Evolutionary conservation across 2,113 vertebrate genomes (phyloP), one percentile per base, ranked within the genome.

Genomic region (Pseudorectes ferrugineus): DNA sequence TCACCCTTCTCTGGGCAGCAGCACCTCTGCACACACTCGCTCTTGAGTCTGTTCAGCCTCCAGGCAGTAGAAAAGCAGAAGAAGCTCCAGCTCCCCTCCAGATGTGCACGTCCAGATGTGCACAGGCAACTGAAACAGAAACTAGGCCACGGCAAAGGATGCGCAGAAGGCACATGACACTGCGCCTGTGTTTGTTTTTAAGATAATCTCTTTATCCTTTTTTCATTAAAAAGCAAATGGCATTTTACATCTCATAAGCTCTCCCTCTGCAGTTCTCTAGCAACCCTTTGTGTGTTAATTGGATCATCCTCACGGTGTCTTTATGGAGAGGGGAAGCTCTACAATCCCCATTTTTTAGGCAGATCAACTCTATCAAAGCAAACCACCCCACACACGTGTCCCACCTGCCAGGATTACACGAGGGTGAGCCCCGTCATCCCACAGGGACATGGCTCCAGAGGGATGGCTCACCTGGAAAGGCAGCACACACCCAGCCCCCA

Each of bases 391-490:
- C 15, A 11, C 23, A 5, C 0, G 1, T 1, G 19, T 46, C 6
- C 66, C 58, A 31, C 13, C 6, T 0, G 3, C 19, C 10, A 7
- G 40, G 12, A 58, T 58, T 67, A 26, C 5, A 9, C 0, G 1
- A 20, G 62, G 38, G 4, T 49, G 59, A 31, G 33, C 21, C 10
- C 9, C 29, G 40, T 16, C 8, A 11, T 4, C 42, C 57, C 7
- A 3, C 46, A 9, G 3, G 45, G 45, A 9, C 26, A 3, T 0
- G 0, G 33, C 23, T 45, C 15, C 0, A 3, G 21, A 15, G 14
- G 14, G 3, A 24, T 21, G 33, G 70, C 29, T 67, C 28, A 2
- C 13, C 82, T 46, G 62, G 18, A 38, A 61, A 36, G 40, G 35
- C 21, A 6, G 17, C 25, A 1, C 3, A 0, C 15, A 11, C 43